Evolutionary conservation across 2,888 invertebrate species (phyloP).

Genomic region (Clivina fossor): DNA sequence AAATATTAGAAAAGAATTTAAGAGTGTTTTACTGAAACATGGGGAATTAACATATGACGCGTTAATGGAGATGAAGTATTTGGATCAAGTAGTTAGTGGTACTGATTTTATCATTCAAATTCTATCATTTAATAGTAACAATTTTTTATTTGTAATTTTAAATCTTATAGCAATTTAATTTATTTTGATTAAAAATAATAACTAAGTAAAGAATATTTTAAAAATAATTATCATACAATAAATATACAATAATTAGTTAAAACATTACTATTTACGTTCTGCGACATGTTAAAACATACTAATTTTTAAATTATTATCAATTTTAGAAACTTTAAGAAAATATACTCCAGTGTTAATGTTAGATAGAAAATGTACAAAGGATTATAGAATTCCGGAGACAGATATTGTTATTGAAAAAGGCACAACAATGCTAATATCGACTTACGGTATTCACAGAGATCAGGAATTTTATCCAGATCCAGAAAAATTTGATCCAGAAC

Average conservation of each 20-base stretch:
- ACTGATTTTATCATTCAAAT: too few species aligned
- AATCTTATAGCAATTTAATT: too few species aligned
- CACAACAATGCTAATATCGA: slow-evolving; percentile 11
- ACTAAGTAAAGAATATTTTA: too few species aligned
- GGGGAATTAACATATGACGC: slow-evolving; percentile 54
- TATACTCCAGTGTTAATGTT: slow-evolving; percentile 31
- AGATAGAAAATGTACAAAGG: slow-evolving; percentile 15
- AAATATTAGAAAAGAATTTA: slow-evolving; percentile 52
- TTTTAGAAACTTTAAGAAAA: slow-evolving; percentile 41
- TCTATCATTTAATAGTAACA: too few species aligned
- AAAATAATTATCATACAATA: too few species aligned
- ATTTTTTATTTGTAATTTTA: too few species aligned
- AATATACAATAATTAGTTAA: too few species aligned
- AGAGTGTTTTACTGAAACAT: slow-evolving; percentile 47
- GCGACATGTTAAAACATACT: too few species aligned
- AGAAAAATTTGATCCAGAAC: slow-evolving; percentile 29
- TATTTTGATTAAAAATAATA: too few species aligned
- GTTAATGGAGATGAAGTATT: slow-evolving; percentile 54
- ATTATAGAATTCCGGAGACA: slow-evolving; percentile 27
- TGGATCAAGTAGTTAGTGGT: slow-evolving; percentile 56
- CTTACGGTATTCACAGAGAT: slow-evolving; percentile 25
- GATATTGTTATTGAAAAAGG: slow-evolving; percentile 25
- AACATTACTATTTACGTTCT: too few species aligned
- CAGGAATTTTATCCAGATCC: slow-evolving; percentile 31
- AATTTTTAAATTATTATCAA: too few species aligned